These are phyloP conservation scores for Leucophora obtusa DNA, from an alignment of 2,888 invertebrate genomes.

Conservation along the genomic window DNA sequence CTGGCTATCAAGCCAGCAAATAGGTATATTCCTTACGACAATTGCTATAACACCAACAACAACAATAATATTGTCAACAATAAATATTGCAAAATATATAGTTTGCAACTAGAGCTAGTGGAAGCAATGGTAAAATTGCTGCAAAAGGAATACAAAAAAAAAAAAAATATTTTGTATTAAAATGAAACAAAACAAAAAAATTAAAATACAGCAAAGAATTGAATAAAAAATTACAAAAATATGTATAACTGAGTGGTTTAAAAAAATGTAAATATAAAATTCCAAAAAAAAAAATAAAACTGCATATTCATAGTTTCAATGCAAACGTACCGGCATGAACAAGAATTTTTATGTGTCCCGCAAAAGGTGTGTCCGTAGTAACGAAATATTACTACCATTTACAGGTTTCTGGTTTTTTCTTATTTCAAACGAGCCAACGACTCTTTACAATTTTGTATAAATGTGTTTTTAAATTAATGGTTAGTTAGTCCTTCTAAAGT, in stretches of 20 bases:
- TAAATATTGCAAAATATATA: constrained; percentile 58
- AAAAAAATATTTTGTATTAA: constrained; percentile 27
- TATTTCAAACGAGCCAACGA: not conserved
- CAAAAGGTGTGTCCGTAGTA: constrained; percentile 15
- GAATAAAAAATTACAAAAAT: no score
- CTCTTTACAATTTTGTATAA: not conserved
- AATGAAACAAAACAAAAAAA: constrained; percentile 21
- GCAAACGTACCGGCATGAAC: not conserved
- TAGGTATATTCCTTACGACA: constrained; percentile 58
- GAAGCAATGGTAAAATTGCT: constrained; percentile 44
- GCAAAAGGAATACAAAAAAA: not conserved
- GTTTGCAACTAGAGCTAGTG: constrained; percentile 24
- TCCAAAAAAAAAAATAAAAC: constrained; percentile 12
- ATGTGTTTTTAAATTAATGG: not conserved
- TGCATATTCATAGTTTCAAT: constrained; percentile 34
- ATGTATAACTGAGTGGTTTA: no score
- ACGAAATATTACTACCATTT: not conserved
- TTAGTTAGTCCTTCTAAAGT: not conserved
- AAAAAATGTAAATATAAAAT: constrained; percentile 19
- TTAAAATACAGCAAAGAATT: not conserved
- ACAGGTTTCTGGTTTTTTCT: not conserved
- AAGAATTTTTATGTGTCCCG: constrained; percentile 4
- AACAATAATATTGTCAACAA: constrained; percentile 67
- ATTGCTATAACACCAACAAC: constrained; percentile 37
- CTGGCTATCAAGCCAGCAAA: constrained; percentile 8